These are phyloP conservation scores for Acromyrmex heyeri DNA, from an alignment of 1,140 invertebrate species.

Conservation along the genomic window DNA sequence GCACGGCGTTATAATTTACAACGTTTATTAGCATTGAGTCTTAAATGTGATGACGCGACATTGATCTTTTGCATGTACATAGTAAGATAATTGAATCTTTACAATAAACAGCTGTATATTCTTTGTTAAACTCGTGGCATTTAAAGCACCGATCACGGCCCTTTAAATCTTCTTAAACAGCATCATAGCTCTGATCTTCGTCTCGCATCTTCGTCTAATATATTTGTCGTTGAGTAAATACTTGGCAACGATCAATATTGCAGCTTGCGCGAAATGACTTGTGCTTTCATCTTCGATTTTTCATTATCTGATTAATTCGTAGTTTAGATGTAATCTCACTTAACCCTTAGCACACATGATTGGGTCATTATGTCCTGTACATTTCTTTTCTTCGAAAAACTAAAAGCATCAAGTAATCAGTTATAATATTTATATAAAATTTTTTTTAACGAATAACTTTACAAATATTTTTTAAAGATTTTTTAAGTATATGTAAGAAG, in stretches of 20 bases:
- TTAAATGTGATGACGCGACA: background rate
- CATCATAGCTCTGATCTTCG: background rate
- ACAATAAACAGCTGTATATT: background rate
- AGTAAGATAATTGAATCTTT: background rate
- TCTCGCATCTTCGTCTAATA: background rate
- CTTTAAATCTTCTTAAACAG: slow-evolving; percentile 6
- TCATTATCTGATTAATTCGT: no score
- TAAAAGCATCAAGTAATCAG: no score
- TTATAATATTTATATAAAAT: no score
- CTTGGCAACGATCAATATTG: background rate
- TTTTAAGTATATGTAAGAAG: no score
- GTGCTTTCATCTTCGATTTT: background rate
- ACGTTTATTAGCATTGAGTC: background rate
- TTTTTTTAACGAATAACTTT: no score
- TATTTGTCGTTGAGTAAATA: background rate
- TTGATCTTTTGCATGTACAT: background rate
- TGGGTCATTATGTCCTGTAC: no score
- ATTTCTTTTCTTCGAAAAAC: no score
- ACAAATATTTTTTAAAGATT: no score
- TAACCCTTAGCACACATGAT: no score
- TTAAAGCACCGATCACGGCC: background rate
- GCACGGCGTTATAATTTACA: background rate
- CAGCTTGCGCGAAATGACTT: background rate
- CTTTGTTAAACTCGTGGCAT: background rate
- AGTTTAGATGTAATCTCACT: no score